phyloP scores from a whole-genome alignment of 2,797 vertebrate genomes.

The Neosilurus mollespiculum region DNA sequence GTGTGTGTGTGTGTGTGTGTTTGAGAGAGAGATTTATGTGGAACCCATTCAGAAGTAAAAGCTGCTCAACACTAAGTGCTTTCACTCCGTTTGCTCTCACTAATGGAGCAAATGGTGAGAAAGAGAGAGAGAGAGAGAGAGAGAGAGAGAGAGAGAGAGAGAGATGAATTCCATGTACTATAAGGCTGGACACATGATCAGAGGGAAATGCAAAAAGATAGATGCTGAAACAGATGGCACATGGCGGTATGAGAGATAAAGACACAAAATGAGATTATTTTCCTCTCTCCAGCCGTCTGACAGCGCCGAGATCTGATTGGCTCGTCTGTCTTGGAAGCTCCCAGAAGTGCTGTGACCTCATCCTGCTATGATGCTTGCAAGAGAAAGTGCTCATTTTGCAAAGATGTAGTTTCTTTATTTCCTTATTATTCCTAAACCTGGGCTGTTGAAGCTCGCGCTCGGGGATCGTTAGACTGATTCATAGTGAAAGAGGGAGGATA shows the following conservation, averaged over 20 bases:
- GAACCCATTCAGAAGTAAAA: slow-evolving; percentile 45
- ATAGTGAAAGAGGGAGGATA: background rate
- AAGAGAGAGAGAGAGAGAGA: background rate
- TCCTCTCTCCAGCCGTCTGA: background rate
- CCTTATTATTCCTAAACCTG: background rate
- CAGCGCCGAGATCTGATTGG: background rate
- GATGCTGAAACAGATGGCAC: background rate
- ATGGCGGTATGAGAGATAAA: slow-evolving; percentile 23
- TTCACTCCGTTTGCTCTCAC: slow-evolving; percentile 41
- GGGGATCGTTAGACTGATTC: background rate
- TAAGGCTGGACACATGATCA: slow-evolving; percentile 18
- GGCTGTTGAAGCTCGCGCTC: background rate
- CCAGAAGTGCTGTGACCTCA: background rate
- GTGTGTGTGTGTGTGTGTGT: background rate
- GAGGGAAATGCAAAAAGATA: slow-evolving; percentile 15
- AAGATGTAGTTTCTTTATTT: background rate
- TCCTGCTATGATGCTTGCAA: background rate
- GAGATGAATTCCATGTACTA: slow-evolving; percentile 7
- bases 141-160: slow-evolving; percentile 2
- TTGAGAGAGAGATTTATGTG: slow-evolving; percentile 41
- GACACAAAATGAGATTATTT: slow-evolving; percentile 3
- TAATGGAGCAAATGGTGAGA: slow-evolving; percentile 44
- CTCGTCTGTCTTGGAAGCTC: background rate
- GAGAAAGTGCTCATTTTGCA: background rate
- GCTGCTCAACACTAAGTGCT: slow-evolving; percentile 46